Conservation (phyloP, 2,888 invertebrate species). For the Drosophila quasianomalipes region DNA sequence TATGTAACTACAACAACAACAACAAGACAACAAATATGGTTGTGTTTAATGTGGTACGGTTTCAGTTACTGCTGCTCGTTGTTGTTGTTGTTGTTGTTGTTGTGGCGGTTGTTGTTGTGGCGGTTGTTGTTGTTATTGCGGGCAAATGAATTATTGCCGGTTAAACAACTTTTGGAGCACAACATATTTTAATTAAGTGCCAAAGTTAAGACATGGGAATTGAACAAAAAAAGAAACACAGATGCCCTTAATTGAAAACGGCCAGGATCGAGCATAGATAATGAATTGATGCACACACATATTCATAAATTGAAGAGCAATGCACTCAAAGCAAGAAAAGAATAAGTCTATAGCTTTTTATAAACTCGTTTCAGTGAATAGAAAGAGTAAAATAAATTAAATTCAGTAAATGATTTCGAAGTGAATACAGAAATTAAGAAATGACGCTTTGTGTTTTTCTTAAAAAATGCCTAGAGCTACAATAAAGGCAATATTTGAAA, state of each 20-base stretch:
- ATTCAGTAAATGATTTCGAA: not conserved
- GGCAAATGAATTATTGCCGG: constrained; percentile 64
- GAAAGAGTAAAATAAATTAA: not conserved
- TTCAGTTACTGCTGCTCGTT: constrained; percentile 19
- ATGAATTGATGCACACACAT: not conserved
- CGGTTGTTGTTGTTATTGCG: constrained; percentile 28
- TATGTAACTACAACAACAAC: constrained; percentile 40
- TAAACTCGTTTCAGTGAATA: not conserved
- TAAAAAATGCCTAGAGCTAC: not conserved
- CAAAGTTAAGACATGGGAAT: constrained; percentile 61
- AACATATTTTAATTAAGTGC: constrained; percentile 65
- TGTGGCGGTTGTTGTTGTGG: not conserved
- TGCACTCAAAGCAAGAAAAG: not conserved
- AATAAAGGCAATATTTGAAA: not conserved
- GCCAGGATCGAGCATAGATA: not conserved
- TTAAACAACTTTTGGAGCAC: constrained; percentile 59
- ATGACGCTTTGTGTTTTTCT: not conserved
- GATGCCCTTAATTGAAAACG: constrained; percentile 31
- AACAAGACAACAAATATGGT: constrained; percentile 15
- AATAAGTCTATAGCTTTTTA: not conserved
- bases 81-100: not conserved
- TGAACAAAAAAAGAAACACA: not conserved
- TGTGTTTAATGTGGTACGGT: constrained; percentile 35
- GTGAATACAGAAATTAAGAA: not conserved
- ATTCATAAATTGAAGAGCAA: not conserved